These are phyloP conservation scores for Drosophila teissieri DNA, from an alignment of 1,140 invertebrate genomes.

Conservation along the genomic window DNA sequence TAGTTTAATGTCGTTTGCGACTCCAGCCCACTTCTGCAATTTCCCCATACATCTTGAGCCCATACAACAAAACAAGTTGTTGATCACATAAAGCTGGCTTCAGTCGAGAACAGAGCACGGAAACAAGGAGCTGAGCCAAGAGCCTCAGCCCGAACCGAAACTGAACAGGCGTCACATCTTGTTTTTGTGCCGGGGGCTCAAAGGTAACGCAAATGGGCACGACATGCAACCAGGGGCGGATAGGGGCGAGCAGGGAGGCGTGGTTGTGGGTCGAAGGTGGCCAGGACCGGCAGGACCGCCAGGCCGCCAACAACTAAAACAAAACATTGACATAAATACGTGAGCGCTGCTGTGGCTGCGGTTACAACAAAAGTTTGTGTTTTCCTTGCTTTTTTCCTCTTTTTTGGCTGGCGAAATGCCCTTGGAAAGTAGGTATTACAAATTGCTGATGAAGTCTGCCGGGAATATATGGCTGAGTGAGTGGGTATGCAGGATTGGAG, in stretches of 20 bases:
- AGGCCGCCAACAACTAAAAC: constrained; percentile 60
- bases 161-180: constrained; percentile 57
- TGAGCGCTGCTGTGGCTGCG: constrained; percentile 56
- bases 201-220: constrained; percentile 78
- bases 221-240: constrained; percentile 64
- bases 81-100: constrained; percentile 72
- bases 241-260: not conserved
- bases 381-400: constrained; percentile 2
- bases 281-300: constrained; percentile 13
- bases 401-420: constrained; percentile 43
- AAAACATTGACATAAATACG: constrained; percentile 81
- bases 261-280: constrained; percentile 11
- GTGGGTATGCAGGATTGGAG: constrained; percentile 21
- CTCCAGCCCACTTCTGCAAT: constrained; percentile 39
- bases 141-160: constrained; percentile 26
- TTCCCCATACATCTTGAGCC: constrained; percentile 59
- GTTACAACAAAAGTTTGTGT: constrained; percentile 65
- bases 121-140: constrained; percentile 14
- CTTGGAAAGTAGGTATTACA: constrained; percentile 61
- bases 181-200: constrained; percentile 67
- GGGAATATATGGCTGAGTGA: constrained; percentile 36
- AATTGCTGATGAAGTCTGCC: constrained; percentile 59
- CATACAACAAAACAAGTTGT: constrained; percentile 75
- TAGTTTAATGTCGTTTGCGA: constrained; percentile 29
- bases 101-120: constrained; percentile 44